Evolutionary conservation across 2,888 invertebrate genomes (phyloP).

Genomic region (Cancer borealis): DNA sequence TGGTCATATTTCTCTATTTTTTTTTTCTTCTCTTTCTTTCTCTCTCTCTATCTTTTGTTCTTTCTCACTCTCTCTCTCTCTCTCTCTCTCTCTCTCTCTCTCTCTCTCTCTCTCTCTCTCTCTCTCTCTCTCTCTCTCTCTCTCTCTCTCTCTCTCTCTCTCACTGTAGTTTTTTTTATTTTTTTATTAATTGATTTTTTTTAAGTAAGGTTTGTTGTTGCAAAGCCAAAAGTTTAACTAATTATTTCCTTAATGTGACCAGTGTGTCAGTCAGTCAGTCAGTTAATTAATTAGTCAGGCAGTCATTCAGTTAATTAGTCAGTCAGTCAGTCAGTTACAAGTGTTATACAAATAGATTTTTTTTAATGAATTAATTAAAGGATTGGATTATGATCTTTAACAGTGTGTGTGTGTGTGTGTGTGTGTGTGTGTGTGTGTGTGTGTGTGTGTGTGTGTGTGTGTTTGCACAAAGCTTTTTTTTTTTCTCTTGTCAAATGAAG

Average conservation of each 20-base stretch:
- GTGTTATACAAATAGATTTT: neutral
- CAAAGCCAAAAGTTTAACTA: too few species aligned
- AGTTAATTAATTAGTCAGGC: too few species aligned
- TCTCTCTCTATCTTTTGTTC: neutral
- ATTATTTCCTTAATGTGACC: neutral
- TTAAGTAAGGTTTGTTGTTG: too few species aligned
- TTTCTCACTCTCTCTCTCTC: neutral
- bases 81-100: neutral
- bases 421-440: conserved; percentile 33
- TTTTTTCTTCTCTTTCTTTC: neutral
- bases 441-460: neutral
- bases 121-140: conserved; percentile 56
- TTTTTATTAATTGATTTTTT: too few species aligned
- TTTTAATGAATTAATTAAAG: neutral
- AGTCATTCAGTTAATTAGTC: too few species aligned
- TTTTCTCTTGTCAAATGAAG: too few species aligned
- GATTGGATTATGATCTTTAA: neutral
- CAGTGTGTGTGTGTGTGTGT: neutral
- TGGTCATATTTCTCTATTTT: neutral
- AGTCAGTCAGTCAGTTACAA: neutral
- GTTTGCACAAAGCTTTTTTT: too few species aligned
- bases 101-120: conserved; percentile 25
- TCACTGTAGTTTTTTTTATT: neutral
- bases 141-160: conserved; percentile 51
- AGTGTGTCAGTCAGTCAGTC: neutral